A percentile compares a stretch with the other conserved stretches of the same genome.
These are phyloP conservation scores for Vireo altiloquus DNA, from an alignment of 2,113 vertebrate genomes.

Conservation along the genomic window DNA sequence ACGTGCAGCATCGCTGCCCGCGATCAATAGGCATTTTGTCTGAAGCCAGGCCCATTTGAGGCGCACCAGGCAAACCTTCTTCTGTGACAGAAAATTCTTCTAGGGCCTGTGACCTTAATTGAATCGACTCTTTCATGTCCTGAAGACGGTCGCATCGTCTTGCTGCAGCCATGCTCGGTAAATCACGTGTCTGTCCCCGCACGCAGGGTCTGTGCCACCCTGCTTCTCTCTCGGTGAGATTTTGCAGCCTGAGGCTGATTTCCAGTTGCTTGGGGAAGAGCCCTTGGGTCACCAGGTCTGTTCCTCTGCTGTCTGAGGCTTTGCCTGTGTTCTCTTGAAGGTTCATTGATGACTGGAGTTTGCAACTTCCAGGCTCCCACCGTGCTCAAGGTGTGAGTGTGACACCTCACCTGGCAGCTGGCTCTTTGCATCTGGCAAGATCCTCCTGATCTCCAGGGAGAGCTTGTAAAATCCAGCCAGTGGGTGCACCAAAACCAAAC, in stretches of 20 bases:
- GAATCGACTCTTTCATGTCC: background rate
- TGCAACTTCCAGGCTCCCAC: background rate
- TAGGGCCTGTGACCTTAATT: background rate
- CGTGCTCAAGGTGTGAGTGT: background rate
- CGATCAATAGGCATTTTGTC: background rate
- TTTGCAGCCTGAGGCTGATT: background rate
- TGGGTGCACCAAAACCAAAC: background rate
- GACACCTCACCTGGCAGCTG: background rate
- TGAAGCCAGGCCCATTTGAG: background rate
- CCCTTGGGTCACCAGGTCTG: background rate
- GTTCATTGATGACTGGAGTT: background rate
- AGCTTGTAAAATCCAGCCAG: background rate
- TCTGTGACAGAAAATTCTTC: background rate
- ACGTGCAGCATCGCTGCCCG: background rate
- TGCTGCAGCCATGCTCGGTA: background rate
- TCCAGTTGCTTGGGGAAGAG: background rate
- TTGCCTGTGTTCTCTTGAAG: background rate
- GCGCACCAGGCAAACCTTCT: background rate
- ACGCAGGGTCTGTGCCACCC: background rate
- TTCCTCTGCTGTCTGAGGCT: background rate
- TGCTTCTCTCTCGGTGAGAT: background rate
- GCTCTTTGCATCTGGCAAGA: background rate
- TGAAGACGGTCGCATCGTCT: fast-evolving
- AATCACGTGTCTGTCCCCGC: background rate
- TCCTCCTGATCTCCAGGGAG: background rate